phyloP scores from a whole-genome alignment of 2,888 invertebrate species.

The Criorhina ranunculi region DNA sequence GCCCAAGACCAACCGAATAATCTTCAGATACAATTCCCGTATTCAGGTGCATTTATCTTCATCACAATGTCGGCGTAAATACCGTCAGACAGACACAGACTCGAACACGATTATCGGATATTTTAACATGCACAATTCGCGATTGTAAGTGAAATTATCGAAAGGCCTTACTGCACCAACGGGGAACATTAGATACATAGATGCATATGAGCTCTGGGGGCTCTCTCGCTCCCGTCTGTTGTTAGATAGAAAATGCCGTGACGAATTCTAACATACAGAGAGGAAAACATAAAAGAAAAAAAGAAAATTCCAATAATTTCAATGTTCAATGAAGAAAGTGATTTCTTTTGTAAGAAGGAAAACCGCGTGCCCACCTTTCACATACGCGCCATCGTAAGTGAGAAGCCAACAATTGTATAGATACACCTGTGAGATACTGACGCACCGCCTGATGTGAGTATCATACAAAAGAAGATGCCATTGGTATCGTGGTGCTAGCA shows the following conservation, averaged over 20 bases:
- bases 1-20: background rate
- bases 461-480: conserved; percentile 21
- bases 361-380: conserved; percentile 49
- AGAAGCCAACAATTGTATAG: conserved; percentile 3
- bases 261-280: conserved; percentile 49
- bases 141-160: conserved; percentile 73
- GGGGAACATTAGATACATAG: too few species aligned
- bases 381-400: conserved; percentile 42
- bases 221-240: background rate
- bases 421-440: conserved; percentile 9
- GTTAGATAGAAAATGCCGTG: conserved; percentile 43
- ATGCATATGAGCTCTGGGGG: conserved; percentile 14
- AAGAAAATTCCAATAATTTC: conserved; percentile 69
- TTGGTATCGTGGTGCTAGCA: conserved; percentile 47
- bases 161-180: conserved; percentile 38
- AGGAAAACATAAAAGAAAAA: conserved; percentile 30
- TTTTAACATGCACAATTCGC: conserved; percentile 58
- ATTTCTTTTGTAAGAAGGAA: conserved; percentile 55
- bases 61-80: conserved; percentile 39
- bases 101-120: conserved; percentile 49
- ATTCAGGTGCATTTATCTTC: conserved; percentile 46
- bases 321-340: conserved; percentile 74
- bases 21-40: conserved; percentile 46
- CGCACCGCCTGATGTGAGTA: conserved; percentile 30
- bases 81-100: conserved; percentile 22